Conservation (phyloP, 2,888 invertebrate species). For the Horisme vitalbata region DNA sequence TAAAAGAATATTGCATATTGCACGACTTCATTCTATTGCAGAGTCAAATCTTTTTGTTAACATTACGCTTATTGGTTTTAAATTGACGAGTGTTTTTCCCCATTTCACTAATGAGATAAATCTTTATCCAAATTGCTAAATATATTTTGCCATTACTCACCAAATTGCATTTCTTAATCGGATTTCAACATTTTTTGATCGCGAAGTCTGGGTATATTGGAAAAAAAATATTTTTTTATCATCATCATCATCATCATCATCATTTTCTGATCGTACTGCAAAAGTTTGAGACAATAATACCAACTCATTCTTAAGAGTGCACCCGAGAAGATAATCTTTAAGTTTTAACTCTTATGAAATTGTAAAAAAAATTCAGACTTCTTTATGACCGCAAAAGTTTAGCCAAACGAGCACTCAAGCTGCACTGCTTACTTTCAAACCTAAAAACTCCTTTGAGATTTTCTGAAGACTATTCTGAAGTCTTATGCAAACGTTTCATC, state of each 20-base stretch:
- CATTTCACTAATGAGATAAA: too few species aligned
- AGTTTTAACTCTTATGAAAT: conserved; percentile 6
- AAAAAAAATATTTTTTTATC: too few species aligned
- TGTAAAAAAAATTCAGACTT: conserved; percentile 15
- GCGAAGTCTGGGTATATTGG: too few species aligned
- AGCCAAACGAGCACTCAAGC: conserved; percentile 18
- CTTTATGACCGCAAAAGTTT: conserved; percentile 20
- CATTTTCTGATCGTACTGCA: too few species aligned
- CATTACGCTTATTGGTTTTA: neutral
- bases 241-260: too few species aligned
- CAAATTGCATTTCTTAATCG: too few species aligned
- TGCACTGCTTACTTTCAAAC: conserved; percentile 3
- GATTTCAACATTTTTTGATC: too few species aligned
- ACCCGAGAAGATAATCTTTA: neutral
- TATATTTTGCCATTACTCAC: too few species aligned
- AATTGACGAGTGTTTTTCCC: too few species aligned
- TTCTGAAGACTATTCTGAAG: conserved; percentile 1
- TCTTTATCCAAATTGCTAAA: too few species aligned
- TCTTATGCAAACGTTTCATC: conserved; percentile 2
- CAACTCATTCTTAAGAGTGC: too few species aligned
- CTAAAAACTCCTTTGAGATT: conserved; percentile 17
- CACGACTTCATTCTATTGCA: conserved; percentile 27
- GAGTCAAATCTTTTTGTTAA: conserved; percentile 2
- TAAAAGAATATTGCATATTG: conserved; percentile 33
- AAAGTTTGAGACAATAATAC: too few species aligned